Base-by-base conservation (phyloP, 2,888 invertebrate species). In the Caenorhabditis sp. region DNA sequence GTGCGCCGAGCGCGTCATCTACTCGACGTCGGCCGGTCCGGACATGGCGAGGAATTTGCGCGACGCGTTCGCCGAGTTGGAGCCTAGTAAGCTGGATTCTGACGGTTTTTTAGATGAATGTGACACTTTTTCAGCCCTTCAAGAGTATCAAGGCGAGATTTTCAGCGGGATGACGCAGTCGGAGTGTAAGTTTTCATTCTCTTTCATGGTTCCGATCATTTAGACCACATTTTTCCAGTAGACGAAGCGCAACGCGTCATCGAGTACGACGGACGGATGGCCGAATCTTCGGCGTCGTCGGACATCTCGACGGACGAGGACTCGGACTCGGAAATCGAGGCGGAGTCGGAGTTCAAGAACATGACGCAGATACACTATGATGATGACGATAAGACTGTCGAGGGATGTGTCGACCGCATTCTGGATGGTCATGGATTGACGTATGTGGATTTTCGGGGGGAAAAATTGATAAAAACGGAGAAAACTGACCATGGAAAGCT, bases 121-220 rank as follows among this genome's bases (percentile, higher is more conserved):
- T 12, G 44, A 12, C 22, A 54, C 4, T 28, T 73, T 77, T 77
- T 19, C 77, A 77, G 77, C 77, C 14, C 28, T 69, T 63, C 28
- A 16, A 10, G 63, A 69, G 38, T 77, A 77, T 22, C 77, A 77
- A 35, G 31, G 26, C 8, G 61, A 68, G 12, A 28, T 77, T 6
- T 22, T 54, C 44, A 44, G 51, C 8, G 77, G 44, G 44, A 77
- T 77, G 77, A 77, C 77, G 10, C 22, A 19, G 8, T 22, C 47
- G 1, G 76, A 76, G 22, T 49, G 76, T 76, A 8, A 24, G 68
- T 64, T 64, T n/a, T n/a, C n/a, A n/a, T n/a, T n/a, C n/a, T n/a
- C n/a, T n/a, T n/a, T n/a, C n/a, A n/a, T n/a, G n/a, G n/a, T n/a
- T n/a, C n/a, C n/a, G n/a, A n/a, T 24, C 22, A 2, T 10, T 4